Evolutionary conservation across 2,113 vertebrate genomes (phyloP), one percentile per base, ranked within the genome.

Genomic region (Rhinoptilus africanus): DNA sequence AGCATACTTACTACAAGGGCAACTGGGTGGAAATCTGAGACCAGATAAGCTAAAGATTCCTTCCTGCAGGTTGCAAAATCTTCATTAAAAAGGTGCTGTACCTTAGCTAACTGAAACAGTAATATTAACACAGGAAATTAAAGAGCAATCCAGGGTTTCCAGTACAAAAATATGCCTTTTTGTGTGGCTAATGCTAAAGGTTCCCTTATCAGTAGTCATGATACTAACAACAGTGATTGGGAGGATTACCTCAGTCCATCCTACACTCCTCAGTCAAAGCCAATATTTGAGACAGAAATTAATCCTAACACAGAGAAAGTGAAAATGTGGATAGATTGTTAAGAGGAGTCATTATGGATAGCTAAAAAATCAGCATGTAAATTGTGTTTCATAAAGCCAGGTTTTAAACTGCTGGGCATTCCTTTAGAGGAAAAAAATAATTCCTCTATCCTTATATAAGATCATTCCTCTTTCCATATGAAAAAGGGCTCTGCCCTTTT

Each of bases 201-300:
- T 72, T 79, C 21, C n/a, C 15, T 82, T 93, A 94, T 92, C 78
- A 79, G 82, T 68, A 96, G 83, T 66, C 79, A 74, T 54, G 19
- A 80, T 83, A 45, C 57, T 59, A 62, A 85, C 85, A 93, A 10
- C 39, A 84, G 71, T 85, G 54, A 59, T 23, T 77, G 60, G 26
- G 21, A 93, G 78, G 45, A 91, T 93, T 86, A 82, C 30, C 37
- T 69, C 75, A 1, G 3, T 77, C n/a, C 26, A 28, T 86, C 50
- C 59, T 48, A 51, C 0, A 7, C 4, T 66, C 7, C 2, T 66
- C 4, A 27, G 74, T 74, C 30, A 92, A 89, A 96, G 48, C 51
- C 88, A 95, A 77, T 92, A 88, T 83, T 88, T 92, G 54, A 94
- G 34, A 10, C 51, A 88, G 64, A 92, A 94, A 92, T 80, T 93